These are phyloP conservation scores for Meloidogyne chitwoodi DNA, from an alignment of 1,140 invertebrate species.

Conservation along the genomic window DNA sequence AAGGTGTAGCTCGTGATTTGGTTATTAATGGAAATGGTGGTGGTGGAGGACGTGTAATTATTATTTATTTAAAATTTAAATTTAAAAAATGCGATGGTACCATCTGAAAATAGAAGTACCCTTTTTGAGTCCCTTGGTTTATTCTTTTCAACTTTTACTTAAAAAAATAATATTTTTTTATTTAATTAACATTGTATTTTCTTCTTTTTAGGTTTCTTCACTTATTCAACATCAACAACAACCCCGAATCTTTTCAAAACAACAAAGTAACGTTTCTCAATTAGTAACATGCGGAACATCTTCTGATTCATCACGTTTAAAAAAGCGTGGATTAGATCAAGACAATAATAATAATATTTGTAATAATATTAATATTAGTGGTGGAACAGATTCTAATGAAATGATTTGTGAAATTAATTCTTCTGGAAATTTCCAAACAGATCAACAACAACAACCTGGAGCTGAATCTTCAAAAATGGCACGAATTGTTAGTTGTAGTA, in stretches of 20 bases:
- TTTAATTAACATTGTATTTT: no score
- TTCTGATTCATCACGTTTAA: slow-evolving; percentile 21
- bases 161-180: no score
- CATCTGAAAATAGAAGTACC: no score
- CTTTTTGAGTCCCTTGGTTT: no score
- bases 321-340: slow-evolving; percentile 36
- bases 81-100: no score
- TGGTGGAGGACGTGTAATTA: slow-evolving; percentile 7
- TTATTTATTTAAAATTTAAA: background rate
- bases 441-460: background rate
- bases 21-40: slow-evolving; percentile 33
- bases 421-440: background rate
- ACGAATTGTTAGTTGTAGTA: slow-evolving; percentile 18
- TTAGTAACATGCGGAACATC: slow-evolving; percentile 20
- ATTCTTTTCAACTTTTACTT: no score
- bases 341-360: slow-evolving; percentile 11
- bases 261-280: slow-evolving; percentile 8
- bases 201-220: background rate
- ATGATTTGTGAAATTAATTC: background rate
- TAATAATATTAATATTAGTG: background rate
- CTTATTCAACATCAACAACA: slow-evolving; percentile 6
- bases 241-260: slow-evolving; percentile 11
- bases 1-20: slow-evolving; percentile 40
- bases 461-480: slow-evolving; percentile 15
- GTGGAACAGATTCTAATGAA: slow-evolving; percentile 15